Base-by-base conservation (phyloP, 1,140 invertebrate species). In the Monomorium pharaonis region DNA sequence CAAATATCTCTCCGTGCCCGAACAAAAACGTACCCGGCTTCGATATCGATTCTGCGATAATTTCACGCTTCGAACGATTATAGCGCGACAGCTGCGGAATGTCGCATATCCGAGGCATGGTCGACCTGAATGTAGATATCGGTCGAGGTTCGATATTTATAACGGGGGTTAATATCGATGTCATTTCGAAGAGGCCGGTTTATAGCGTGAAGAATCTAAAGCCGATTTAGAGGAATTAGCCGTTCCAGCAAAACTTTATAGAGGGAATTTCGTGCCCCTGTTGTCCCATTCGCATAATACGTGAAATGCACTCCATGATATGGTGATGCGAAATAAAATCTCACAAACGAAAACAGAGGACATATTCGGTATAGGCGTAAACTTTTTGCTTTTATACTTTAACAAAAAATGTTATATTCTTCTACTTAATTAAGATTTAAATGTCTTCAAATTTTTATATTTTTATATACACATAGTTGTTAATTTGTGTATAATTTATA, bases 41-140 rank as follows among this genome's bases (percentile, higher is more conserved):
- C 74, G 84, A 84, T 90, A 90, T 90, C 89, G 88, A 90, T 90
- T 87, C 85, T 56, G 58, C 85, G 78, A 88, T 87, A 90, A 90
- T 90, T 90, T 90, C 89, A 90, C 89, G 88, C 85, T 90, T 84
- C 67, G 75, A 89, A 87, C 88, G 88, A 90, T 90, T 87, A 89
- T 89, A 83, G 62, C 75, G 85, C 89, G 85, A 85, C 88, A 90
- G 89, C 89, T 90, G 89, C 56, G 80, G 75, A 89, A 89, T 75
- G 88, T 84, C 87, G 80, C 88, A 86, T 58, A 88, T 84, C n/a
- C 81, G 81, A 51, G 75, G 77, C 74, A 86, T 18, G 51, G 33
- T 24, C 69, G 74, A 60, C 58, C 88, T 27, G 70, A 67, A 89
- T 89, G 72, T 77, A 72, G 84, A 74, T 72, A 83, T 76, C 70